These are phyloP conservation scores for Pammene fasciana DNA, from an alignment of 2,888 invertebrate species.

Conservation along the genomic window DNA sequence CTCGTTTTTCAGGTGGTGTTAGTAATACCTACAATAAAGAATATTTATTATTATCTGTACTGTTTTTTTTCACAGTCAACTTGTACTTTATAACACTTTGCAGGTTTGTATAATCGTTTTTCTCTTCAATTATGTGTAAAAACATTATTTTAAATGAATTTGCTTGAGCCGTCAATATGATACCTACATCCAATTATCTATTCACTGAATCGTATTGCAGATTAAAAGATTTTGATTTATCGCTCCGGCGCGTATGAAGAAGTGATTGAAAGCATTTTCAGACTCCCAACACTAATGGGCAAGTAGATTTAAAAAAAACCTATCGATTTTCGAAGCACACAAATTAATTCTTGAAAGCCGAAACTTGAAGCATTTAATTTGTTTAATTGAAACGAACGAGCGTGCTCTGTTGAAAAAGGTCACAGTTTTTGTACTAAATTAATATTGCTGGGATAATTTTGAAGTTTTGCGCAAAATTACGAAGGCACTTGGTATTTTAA, in stretches of 20 bases:
- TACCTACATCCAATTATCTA: constrained; percentile 1
- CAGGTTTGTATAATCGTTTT: too few relatives aligned
- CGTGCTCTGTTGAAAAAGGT: constrained; percentile 46
- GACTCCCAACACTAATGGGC: constrained; percentile 10
- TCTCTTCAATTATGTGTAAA: too few relatives aligned
- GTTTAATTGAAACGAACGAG: constrained; percentile 59
- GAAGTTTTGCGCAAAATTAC: constrained; percentile 42
- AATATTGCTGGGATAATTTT: constrained; percentile 46
- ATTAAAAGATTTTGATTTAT: constrained; percentile 26
- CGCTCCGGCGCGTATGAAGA: constrained; percentile 30
- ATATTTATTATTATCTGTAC: too few relatives aligned
- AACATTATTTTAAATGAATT: too few relatives aligned
- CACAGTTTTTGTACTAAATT: constrained; percentile 54
- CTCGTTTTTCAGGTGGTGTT: too few relatives aligned
- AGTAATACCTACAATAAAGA: too few relatives aligned
- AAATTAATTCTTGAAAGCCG: constrained; percentile 49
- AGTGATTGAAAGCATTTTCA: constrained; percentile 17
- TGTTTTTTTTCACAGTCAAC: too few relatives aligned
- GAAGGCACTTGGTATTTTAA: constrained; percentile 41
- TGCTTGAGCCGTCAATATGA: too few relatives aligned
- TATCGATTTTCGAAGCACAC: constrained; percentile 13
- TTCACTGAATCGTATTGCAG: neutral
- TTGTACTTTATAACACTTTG: too few relatives aligned
- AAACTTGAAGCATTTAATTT: constrained; percentile 58
- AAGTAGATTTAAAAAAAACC: constrained; percentile 28